Base-by-base conservation (phyloP, 1,140 invertebrate genomes). In the Drosophila kanapiae region DNA sequence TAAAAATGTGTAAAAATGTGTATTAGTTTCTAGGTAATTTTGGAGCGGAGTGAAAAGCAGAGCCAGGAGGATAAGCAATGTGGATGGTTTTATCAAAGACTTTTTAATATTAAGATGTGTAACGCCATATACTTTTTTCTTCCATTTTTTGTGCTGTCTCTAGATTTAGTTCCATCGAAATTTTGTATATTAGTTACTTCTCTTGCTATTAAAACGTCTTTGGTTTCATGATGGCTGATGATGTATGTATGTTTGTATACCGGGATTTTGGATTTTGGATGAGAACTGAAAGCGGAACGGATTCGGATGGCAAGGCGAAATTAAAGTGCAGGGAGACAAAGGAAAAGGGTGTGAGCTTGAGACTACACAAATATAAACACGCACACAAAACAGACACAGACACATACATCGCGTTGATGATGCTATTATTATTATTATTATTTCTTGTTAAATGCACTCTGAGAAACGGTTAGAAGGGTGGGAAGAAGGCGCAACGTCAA, bases 401-500 rank as follows among this genome's bases (percentile, higher is more conserved):
- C 76, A 49, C 58, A 77, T 49, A 62, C 49, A 75, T 43, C 51
- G 56, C 40, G 38, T 38, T 33, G 33, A 42, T 27, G 42, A 58
- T 57, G 51, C 27, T 67, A 65, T 61, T 23, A 23, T 23, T 23
- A 23, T 23, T 23, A 23, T 23, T 23, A 23, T 23, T 51, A 9
- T 62, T 54, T 37, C 47, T 70, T 60, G 33, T 81, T 67, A 78
- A 74, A 82, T 78, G 67, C 58, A 81, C 71, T 59, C 56, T 59
- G 57, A 75, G 59, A 71, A 48, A 70, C 59, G 67, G 59, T 80
- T 74, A 80, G 23, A 56, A 80, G 53, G 42, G 18, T 56, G 53
- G 58, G 49, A 27, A 33, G 62, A 23, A 23, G 62, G 51, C 65
- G 75, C 70, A 76, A 76, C 76, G 71, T 64, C 61, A 65, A 70